These are phyloP conservation scores for Scomber scombrus DNA, from an alignment of 2,113 vertebrate genomes.

Conservation along the genomic window DNA sequence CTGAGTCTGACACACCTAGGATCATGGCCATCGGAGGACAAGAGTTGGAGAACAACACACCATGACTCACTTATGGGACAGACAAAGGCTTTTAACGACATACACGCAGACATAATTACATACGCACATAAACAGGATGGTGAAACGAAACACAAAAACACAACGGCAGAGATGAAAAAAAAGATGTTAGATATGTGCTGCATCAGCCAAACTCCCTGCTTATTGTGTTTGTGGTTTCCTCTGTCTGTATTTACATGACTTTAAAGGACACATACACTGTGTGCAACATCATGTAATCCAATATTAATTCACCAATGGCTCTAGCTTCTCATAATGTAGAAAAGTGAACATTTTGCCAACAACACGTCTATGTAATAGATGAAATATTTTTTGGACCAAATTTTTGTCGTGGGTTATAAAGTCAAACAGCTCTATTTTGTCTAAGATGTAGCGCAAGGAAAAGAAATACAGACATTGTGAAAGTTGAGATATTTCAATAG, in stretches of 20 bases:
- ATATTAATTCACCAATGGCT: slow-evolving; percentile 26
- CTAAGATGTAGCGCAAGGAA: background rate
- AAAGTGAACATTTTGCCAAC: slow-evolving; percentile 28
- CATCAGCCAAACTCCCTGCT: slow-evolving; percentile 14
- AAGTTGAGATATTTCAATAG: slow-evolving; percentile 16
- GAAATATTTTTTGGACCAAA: background rate
- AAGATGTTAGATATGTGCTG: slow-evolving; percentile 47
- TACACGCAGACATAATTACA: slow-evolving; percentile 59
- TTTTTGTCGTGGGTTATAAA: slow-evolving; percentile 15
- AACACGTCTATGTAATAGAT: background rate
- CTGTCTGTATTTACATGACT: slow-evolving; percentile 62
- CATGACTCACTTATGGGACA: slow-evolving; percentile 60
- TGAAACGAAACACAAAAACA: slow-evolving; percentile 47
- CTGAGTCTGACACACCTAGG: slow-evolving; percentile 47
- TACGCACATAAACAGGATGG: slow-evolving; percentile 67
- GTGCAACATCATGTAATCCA: slow-evolving; percentile 46
- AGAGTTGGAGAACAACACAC: slow-evolving; percentile 43
- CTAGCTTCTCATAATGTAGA: slow-evolving; percentile 21
- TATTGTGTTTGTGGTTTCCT: slow-evolving; percentile 37
- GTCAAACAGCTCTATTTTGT: slow-evolving; percentile 7
- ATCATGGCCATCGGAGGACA: slow-evolving; percentile 45
- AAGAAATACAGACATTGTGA: background rate
- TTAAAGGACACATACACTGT: slow-evolving; percentile 42
- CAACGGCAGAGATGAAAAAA: slow-evolving; percentile 43
- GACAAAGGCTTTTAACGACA: slow-evolving; percentile 51